Conservation (phyloP, 2,797 vertebrate genomes). For the Muscicapa striata region DNA sequence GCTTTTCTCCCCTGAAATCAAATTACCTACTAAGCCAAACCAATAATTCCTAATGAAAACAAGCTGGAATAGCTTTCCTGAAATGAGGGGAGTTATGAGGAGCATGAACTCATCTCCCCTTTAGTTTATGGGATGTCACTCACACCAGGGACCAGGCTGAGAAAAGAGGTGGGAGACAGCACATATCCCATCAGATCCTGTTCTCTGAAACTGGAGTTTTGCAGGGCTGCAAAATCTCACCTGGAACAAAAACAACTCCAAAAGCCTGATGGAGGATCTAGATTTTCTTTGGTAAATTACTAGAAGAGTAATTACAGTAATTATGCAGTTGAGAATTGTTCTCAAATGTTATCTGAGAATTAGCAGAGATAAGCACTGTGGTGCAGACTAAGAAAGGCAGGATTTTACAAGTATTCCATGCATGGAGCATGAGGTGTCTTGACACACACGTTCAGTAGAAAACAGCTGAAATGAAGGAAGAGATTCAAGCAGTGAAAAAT, state of each 20-base stretch:
- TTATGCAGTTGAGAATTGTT: background rate
- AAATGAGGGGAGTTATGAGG: background rate
- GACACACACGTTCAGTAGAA: background rate
- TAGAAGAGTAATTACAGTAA: background rate
- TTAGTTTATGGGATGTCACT: background rate
- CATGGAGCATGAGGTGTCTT: background rate
- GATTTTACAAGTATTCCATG: background rate
- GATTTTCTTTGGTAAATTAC: background rate
- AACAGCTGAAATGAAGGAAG: background rate
- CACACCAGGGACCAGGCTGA: conserved; percentile 19
- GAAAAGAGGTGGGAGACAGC: conserved; percentile 68
- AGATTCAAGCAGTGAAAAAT: background rate
- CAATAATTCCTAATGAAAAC: background rate
- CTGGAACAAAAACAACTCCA: background rate
- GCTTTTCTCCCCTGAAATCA: background rate
- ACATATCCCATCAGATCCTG: conserved; percentile 62
- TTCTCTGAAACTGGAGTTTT: conserved; percentile 61
- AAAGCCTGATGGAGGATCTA: conserved; percentile 63
- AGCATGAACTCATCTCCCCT: background rate
- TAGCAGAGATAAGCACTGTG: background rate
- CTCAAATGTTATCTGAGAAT: background rate
- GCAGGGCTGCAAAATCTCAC: conserved; percentile 73
- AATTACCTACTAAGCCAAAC: background rate
- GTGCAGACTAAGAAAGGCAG: background rate
- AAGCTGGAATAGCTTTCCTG: background rate